Base-by-base conservation (phyloP, 2,888 invertebrate genomes). In the Caenorhabditis plicata region DNA sequence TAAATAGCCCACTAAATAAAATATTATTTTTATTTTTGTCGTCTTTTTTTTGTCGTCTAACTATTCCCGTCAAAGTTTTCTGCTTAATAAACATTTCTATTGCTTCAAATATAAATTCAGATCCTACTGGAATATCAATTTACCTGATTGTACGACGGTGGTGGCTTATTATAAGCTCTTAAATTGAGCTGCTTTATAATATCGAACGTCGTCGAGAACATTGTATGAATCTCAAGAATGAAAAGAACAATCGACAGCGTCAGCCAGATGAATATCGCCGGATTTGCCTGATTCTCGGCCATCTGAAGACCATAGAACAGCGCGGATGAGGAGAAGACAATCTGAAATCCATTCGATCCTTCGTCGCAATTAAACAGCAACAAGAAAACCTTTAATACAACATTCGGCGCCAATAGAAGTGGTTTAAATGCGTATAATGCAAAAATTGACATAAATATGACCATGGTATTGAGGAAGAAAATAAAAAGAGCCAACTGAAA, bases 251-350 rank as follows among this genome's bases (percentile, higher is more conserved):
- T 60, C 4, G 64, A 67, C 7, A 64, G 47, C 20, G 63, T 54
- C 4, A 67, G 40, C 67, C 67, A 67, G 20, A 55, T 47, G 17
- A 67, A 60, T 32, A 61, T 60, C 0, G 50, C 48, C 2, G 60
- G 46, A 20, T 55, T 57, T 13, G 62, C 51, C 7, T 39, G 49
- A 13, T 64, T 56, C 26, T 67, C 67, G 43, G 62, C 67, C 52
- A 64, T 52, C 43, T 67, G 67, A 13, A 67, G 61, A 7, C 67
- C 67, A 41, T 67, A 67, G 45, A 67, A 67, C 7, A 67, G 54
- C 11, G 64, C 64, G 20, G 67, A 60, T 3, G 67, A 67, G n/a
- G 67, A 67, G 29, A 67, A 43, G 39, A 60, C 58, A 8, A 67
- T 56, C 49, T 60, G 49, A 11, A 60, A 33, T 9, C n/a, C 13